These are phyloP conservation scores for Trissolcus basalis DNA, from an alignment of 1,140 invertebrate genomes.

Conservation along the genomic window DNA sequence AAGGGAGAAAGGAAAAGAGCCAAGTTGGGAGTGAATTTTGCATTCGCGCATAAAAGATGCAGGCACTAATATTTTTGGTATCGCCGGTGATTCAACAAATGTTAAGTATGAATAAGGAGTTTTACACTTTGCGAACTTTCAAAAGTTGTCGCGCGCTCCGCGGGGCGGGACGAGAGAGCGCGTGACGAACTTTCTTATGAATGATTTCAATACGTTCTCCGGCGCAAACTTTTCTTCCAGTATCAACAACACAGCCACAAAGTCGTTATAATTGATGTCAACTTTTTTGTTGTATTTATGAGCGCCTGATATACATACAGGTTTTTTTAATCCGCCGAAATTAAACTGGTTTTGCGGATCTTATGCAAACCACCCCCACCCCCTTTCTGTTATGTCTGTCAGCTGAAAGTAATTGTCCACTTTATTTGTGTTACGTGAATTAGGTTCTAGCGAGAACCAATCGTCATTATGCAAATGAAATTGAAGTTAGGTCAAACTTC, in stretches of 20 bases:
- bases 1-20: too few relatives aligned
- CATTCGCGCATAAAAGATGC: slow-evolving; percentile 18
- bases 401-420: slow-evolving; percentile 19
- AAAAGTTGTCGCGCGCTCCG: slow-evolving; percentile 34
- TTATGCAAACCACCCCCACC: slow-evolving; percentile 30
- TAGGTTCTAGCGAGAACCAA: slow-evolving; percentile 13
- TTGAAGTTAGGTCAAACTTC: not conserved
- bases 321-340: slow-evolving; percentile 18
- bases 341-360: slow-evolving; percentile 34
- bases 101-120: slow-evolving; percentile 52
- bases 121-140: slow-evolving; percentile 45
- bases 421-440: slow-evolving; percentile 21
- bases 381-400: too few relatives aligned
- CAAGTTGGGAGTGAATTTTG: too few relatives aligned
- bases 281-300: slow-evolving; percentile 30
- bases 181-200: slow-evolving; percentile 50
- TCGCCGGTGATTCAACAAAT: slow-evolving; percentile 45
- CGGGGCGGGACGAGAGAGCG: not conserved
- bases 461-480: slow-evolving; percentile 14
- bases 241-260: slow-evolving; percentile 24
- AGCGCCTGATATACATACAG: too few relatives aligned
- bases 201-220: slow-evolving; percentile 50
- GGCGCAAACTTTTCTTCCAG: slow-evolving; percentile 42
- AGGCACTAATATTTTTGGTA: slow-evolving; percentile 21
- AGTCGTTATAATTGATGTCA: slow-evolving; percentile 37